Base-by-base conservation (phyloP, 2,797 vertebrate species). In the Balearica regulorum region DNA sequence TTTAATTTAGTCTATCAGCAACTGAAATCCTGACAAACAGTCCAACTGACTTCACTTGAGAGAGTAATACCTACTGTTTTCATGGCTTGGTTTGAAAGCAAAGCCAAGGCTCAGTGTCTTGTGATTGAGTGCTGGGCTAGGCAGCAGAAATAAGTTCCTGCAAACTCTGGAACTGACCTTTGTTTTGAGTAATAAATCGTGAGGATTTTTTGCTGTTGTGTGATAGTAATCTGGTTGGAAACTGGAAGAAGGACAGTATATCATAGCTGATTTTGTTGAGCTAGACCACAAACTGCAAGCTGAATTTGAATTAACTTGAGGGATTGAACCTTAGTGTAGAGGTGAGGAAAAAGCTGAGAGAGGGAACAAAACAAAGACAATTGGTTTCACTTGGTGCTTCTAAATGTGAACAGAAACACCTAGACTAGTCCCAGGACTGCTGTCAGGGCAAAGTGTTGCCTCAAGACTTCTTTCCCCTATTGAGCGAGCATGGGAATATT, bases 151-250 rank as follows among this genome's bases (percentile, higher is more conserved):
- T 51, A 75, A 79, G 80, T 87, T 11, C 46, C 66, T 83, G 70
- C 62, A 76, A 81, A 84, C 46, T 68, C 54, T 90, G 66, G 26
- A 94, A 72, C 29, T 87, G 80, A 89, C 90, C 91, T 94, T 94
- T 96, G 92, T 76, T 87, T 92, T 44, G 21, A 55, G 88, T 62
- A 78, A 96, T 94, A 95, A 82, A 94, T 95, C 76, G 81, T 83
- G 41, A 70, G 10, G 24, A 2, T 1, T 2, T 81, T 82, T 79
- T 77, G 22, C 7, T 89, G 35, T 57, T 83, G 21, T 87, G 80
- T 70, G 80, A 76, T 92, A 88, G 54, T 82, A 79, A 88, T 93
- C 58, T 90, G 48, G 26, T 55, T 95, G 73, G 76, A 82, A 79
- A 82, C 51, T 65, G 46, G 54, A 87, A 65, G 49, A 8, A 65